These are phyloP conservation scores for Coreoperca whiteheadi DNA, from an alignment of 2,113 vertebrate genomes.

Conservation along the genomic window DNA sequence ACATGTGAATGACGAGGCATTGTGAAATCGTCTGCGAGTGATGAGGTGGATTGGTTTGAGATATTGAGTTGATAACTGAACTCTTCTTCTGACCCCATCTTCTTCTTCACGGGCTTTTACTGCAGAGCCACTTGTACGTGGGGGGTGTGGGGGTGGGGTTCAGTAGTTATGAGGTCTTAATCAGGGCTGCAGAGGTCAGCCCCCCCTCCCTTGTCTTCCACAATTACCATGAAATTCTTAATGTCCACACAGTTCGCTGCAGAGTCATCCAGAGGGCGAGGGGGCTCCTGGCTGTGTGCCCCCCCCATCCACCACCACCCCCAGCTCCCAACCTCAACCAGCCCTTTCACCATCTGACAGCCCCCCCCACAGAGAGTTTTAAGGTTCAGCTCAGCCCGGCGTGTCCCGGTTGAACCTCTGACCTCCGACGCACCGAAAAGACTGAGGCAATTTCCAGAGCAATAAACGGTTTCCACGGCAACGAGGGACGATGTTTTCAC, in stretches of 20 bases:
- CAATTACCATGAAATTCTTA: constrained; percentile 86
- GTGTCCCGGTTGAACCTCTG: constrained; percentile 78
- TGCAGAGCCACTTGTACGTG: background rate
- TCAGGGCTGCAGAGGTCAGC: constrained; percentile 75
- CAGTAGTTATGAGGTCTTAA: constrained; percentile 79
- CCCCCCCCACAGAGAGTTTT: constrained; percentile 32
- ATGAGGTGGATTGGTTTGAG: too few species aligned
- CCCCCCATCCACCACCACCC: constrained; percentile 1
- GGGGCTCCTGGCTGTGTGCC: constrained; percentile 66
- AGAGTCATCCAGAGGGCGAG: constrained; percentile 83
- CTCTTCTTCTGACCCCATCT: too few species aligned
- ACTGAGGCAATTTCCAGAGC: constrained; percentile 83
- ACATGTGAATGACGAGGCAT: too few species aligned
- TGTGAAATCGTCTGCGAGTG: too few species aligned
- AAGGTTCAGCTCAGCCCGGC: constrained; percentile 56
- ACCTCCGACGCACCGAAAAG: constrained; percentile 73
- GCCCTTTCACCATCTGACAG: background rate
- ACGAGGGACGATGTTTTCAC: constrained; percentile 25
- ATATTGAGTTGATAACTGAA: too few species aligned
- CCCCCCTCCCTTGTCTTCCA: constrained; percentile 74
- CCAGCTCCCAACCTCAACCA: background rate
- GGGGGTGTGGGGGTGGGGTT: background rate
- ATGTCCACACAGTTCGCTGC: constrained; percentile 77
- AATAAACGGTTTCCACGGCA: constrained; percentile 77
- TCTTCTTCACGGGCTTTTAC: too few species aligned